Base-by-base conservation (phyloP, 2,888 invertebrate species). In the Aradus depressus region DNA sequence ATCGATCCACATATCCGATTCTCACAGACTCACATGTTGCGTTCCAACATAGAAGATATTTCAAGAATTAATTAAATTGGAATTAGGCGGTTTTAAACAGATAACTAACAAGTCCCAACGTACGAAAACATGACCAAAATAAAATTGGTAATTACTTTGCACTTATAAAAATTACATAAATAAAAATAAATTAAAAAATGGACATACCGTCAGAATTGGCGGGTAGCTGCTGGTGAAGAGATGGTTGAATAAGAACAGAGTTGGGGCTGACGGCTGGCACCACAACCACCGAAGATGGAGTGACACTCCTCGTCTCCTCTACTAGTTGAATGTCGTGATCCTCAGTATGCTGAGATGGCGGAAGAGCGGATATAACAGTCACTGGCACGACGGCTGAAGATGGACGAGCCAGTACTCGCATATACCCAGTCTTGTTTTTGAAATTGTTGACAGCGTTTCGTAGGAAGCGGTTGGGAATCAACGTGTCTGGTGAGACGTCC, bases 391-490 rank as follows among this genome's bases (percentile, higher is more conserved):
- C n/a, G n/a, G n/a, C n/a, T 51, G 52, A 60, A 53, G 43, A 55
- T 57, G 38, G 60, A 50, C 6, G 55, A 52, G 44, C 16, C 3
- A 26, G 4, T 19, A 19, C 55, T 59, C 77, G 77, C 34, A 82
- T 82, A 66, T 91, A 92, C 0, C 93, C 92, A 1, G 90, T 90
- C 63, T 90, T 87, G 67, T 91, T 92, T 62, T 84, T 86, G 66
- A 92, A 96, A 60, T 85, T 83, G 50, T 81, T 80, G 1, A 95
- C 93, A 1, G 90, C 85, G 62, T 84, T 89, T 39, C 95, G 75
- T 53, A 95, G 70, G 71, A 88, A 92, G 61, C 91, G 77, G 66
- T 93, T 95, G 2, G 95, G 92, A 61, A 95, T 92, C 35, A 96
- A 74, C 1, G 88, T 89, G 42, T 87, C 89, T 0, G 95, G 95